Evolutionary conservation across 2,113 vertebrate genomes (phyloP), one percentile per base, ranked within the genome.

Genomic region (Grus americana): DNA sequence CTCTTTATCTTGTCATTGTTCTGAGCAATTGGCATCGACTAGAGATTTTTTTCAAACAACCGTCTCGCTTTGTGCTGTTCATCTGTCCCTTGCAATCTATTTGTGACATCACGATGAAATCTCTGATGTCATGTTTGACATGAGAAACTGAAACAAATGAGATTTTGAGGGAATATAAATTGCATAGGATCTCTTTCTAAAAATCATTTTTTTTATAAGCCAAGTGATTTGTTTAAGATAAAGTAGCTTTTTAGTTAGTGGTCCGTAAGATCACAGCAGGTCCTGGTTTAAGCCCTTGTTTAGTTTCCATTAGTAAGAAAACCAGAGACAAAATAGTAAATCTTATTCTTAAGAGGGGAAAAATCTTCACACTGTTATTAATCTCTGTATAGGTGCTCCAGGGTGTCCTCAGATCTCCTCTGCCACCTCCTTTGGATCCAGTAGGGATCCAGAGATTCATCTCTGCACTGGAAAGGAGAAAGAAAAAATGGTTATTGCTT

Each of bases 1-100:
- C 86, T 89, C 89, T 81, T 93, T 89, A 72, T 92, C 78, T 94
- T 95, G 82, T 86, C 75, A 57, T 82, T 85, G 62, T 82, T 76
- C 74, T 81, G 62, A 91, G 74, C 78, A 73, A 72, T 92, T 87
- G 90, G 85, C 62, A 72, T 72, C 3, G 1, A 49, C 62, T 52
- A 22, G 74, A 59, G 89, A 66, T 95, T 9, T 54, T 95, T 95
- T 81, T 76, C 70, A 85, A 23, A 52, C 38, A 27, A 2, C 70
- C 42, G 46, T 88, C 84, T 81, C 0, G 2, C 76, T 87, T 65
- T 71, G 38, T 94, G 88, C 91, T 85, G 68, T 10, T 93, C 38
- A 13, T 15, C 47, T 92, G 84, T 93, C 70, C 78, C 50, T 97
- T 79, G 12, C 62, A 65, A 62, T 81, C 91, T 42, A 3, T 87